Evolutionary conservation across 2,888 invertebrate genomes (phyloP).

Genomic region (Dicyrtoma fusca): DNA sequence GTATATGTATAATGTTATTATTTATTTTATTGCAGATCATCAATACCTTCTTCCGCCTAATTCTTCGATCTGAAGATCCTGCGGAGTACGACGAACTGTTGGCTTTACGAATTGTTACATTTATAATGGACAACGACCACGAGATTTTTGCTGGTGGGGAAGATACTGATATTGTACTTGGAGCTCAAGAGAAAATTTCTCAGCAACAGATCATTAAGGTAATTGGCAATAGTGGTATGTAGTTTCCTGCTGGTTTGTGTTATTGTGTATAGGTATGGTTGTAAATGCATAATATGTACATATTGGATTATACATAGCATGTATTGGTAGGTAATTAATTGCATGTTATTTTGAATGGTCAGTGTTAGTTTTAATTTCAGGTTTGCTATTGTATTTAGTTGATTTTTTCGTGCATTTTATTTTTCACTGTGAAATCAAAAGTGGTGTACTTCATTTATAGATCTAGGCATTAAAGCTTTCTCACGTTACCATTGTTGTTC

Average conservation of each 20-base stretch:
- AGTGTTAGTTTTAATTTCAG: no score
- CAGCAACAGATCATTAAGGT: constrained; percentile 52
- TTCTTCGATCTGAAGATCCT: constrained; percentile 42
- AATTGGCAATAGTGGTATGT: no score
- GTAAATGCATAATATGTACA: background rate
- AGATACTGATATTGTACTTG: constrained; percentile 38
- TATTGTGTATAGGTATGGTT: background rate
- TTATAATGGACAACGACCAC: constrained; percentile 52
- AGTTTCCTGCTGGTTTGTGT: background rate
- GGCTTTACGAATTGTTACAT: constrained; percentile 51
- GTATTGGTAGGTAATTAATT: no score
- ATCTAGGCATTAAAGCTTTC: constrained; percentile 19
- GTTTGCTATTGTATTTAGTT: no score
- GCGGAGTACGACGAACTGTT: constrained; percentile 51
- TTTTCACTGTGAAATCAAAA: no score
- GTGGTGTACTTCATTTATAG: no score
- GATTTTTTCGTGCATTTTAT: no score
- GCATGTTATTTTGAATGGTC: no score
- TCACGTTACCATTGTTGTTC: no score
- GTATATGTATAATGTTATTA: no score
- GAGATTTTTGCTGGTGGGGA: constrained; percentile 49
- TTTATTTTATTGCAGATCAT: constrained; percentile 47
- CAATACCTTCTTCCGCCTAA: constrained; percentile 49
- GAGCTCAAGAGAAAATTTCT: constrained; percentile 45
- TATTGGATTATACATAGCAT: background rate